Evolutionary conservation across 2,113 vertebrate species (phyloP).

Genomic region (Dasyurus viverrinus): DNA sequence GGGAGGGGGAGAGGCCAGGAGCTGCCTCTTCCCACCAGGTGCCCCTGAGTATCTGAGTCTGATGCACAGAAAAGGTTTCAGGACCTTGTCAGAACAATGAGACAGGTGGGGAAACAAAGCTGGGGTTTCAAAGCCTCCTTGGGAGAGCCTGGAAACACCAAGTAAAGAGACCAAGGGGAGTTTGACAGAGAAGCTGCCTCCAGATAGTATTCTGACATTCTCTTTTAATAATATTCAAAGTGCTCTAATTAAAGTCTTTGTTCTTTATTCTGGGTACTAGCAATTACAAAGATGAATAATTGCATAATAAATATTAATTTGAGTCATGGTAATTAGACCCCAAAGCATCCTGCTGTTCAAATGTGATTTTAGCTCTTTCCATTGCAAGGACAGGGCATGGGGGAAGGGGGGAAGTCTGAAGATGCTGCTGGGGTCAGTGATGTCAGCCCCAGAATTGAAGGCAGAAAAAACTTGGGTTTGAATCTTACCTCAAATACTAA

Average conservation of each 20-base stretch:
- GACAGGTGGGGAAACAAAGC: neutral
- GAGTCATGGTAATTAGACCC: slow-evolving; percentile 63
- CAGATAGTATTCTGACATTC: neutral
- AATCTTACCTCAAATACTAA: neutral
- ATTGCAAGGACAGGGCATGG: rapidly evolving
- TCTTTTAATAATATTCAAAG: slow-evolving; percentile 55
- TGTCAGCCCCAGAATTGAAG: neutral
- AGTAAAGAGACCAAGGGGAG: neutral
- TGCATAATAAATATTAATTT: slow-evolving; percentile 79
- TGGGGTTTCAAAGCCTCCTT: neutral
- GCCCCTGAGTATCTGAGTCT: neutral
- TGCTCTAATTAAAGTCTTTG: slow-evolving; percentile 68
- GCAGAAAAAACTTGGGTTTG: neutral
- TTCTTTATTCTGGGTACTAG: slow-evolving; percentile 66
- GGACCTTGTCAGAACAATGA: neutral
- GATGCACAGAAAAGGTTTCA: neutral
- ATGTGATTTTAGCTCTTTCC: slow-evolving; percentile 50
- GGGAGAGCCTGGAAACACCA: neutral
- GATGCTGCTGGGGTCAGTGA: neutral
- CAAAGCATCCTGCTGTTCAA: slow-evolving; percentile 56
- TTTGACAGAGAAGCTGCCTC: neutral
- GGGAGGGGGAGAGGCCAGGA: neutral
- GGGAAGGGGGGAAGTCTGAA: neutral
- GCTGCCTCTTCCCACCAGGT: neutral
- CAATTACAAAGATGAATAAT: slow-evolving; percentile 77